Percentiles rank a stretch among this genome's conserved stretches.
phyloP scores from a whole-genome alignment of 2,113 vertebrate genomes.

The Microtus pennsylvanicus region DNA sequence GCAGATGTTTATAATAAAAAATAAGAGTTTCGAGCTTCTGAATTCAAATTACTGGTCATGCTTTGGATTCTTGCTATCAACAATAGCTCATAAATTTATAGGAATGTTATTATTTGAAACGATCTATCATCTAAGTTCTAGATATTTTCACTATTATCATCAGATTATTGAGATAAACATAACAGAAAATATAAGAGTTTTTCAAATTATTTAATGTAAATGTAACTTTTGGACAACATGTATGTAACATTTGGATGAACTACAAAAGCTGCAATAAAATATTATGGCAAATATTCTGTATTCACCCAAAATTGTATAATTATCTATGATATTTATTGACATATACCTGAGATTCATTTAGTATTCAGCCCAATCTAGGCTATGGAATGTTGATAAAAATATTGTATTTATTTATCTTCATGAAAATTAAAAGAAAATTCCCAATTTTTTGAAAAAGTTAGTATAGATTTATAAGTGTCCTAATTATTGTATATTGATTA shows the following conservation, averaged over 20 bases:
- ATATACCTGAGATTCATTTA: neutral
- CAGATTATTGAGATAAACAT: neutral
- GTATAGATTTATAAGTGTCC: neutral
- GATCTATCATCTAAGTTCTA: neutral
- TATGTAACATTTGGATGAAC: neutral
- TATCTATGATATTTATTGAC: neutral
- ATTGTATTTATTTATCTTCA: neutral
- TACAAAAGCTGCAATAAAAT: neutral
- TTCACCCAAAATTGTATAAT: neutral
- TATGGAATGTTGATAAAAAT: neutral
- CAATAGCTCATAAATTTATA: neutral
- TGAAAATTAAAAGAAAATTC: neutral
- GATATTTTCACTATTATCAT: neutral
- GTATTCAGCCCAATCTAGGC: neutral
- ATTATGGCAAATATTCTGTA: neutral
- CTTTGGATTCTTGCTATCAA: neutral
- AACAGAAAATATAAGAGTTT: neutral
- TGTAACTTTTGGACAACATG: neutral
- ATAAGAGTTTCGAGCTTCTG: neutral
- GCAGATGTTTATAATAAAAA: neutral
- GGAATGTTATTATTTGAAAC: neutral
- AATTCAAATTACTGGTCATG: neutral
- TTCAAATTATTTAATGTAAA: neutral
- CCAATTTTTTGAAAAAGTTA: neutral
- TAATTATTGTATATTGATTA: constrained; percentile 22